Percentiles rank a stretch among this genome's conserved stretches.
phyloP scores from a whole-genome alignment of 2,113 vertebrate genomes.

The Heterotilapia buettikoferi region DNA sequence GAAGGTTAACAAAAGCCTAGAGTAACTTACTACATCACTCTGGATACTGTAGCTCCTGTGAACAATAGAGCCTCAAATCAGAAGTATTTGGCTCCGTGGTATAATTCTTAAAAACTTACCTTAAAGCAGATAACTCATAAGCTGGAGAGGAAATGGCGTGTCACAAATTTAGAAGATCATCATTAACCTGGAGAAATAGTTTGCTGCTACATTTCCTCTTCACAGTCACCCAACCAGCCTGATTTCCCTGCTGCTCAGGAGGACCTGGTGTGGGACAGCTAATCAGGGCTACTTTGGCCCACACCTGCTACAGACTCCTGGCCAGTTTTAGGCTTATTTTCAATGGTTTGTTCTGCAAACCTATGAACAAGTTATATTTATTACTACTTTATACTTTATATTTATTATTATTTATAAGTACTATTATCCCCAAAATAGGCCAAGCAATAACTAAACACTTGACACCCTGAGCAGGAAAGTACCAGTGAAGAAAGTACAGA shows the following conservation, averaged over 20 bases:
- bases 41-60: neutral
- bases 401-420: neutral
- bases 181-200: neutral
- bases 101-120: neutral
- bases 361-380: neutral
- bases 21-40: accelerated
- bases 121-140: accelerated
- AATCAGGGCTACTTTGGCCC: accelerated
- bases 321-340: neutral
- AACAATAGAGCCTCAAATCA: accelerated
- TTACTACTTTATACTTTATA: neutral
- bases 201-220: neutral
- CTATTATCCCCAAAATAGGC: neutral
- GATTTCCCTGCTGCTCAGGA: neutral
- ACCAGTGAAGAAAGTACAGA: accelerated
- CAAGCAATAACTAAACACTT: neutral
- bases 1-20: neutral
- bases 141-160: accelerated
- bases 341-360: accelerated
- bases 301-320: neutral
- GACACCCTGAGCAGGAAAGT: neutral
- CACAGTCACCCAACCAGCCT: accelerated
- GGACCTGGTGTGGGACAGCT: neutral
- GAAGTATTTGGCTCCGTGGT: accelerated
- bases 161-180: neutral